phyloP scores from a whole-genome alignment of 2,888 invertebrate species.

The Mystacides longicornis region DNA sequence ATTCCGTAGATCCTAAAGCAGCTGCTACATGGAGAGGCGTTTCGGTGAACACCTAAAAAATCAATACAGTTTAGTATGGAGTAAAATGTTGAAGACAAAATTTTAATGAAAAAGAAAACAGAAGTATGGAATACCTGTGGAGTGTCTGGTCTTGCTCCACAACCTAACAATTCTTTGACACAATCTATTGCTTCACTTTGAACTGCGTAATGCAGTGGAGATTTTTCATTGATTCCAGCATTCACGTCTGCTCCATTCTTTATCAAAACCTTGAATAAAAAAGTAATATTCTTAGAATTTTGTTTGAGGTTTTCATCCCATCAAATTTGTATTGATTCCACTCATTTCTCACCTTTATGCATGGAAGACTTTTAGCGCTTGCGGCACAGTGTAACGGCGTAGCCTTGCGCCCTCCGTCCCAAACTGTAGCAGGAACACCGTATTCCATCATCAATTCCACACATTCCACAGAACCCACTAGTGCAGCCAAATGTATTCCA shows the following conservation, averaged over 20 bases:
- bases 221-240: slow-evolving; percentile 60
- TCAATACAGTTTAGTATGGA: background rate
- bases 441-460: slow-evolving; percentile 60
- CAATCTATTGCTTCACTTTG: slow-evolving; percentile 68
- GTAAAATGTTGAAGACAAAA: background rate
- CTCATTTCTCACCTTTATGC: slow-evolving; percentile 45
- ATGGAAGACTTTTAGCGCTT: slow-evolving; percentile 52
- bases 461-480: slow-evolving; percentile 65
- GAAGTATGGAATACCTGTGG: slow-evolving; percentile 71
- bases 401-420: slow-evolving; percentile 62
- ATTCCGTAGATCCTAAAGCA: slow-evolving; percentile 60
- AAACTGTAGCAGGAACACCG: slow-evolving; percentile 62
- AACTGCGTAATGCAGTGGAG: slow-evolving; percentile 80
- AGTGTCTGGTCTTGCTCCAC: slow-evolving; percentile 76
- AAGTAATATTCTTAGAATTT: background rate
- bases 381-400: slow-evolving; percentile 76
- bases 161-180: slow-evolving; percentile 62
- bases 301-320: background rate
- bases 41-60: slow-evolving; percentile 66
- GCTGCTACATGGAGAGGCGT: slow-evolving; percentile 79
- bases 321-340: background rate
- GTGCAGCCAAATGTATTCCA: slow-evolving; percentile 69
- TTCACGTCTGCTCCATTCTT: slow-evolving; percentile 73
- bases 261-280: slow-evolving; percentile 49
- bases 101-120: too few species aligned